These are phyloP conservation scores for Phlogophora meticulosa DNA, from an alignment of 2,888 invertebrate species.

Conservation along the genomic window DNA sequence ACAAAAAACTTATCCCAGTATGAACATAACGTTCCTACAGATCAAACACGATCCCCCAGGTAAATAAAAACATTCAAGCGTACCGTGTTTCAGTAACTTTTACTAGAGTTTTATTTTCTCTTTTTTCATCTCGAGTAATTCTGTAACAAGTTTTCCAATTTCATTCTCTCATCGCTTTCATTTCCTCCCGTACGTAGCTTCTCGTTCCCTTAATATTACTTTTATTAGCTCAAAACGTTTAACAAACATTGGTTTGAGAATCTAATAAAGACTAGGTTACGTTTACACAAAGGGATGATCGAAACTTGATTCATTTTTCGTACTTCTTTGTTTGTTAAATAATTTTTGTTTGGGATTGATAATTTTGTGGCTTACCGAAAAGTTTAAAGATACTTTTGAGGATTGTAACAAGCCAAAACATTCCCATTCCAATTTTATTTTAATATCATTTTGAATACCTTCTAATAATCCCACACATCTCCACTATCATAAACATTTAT, in stretches of 20 bases:
- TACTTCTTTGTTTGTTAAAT: slow-evolving; percentile 34
- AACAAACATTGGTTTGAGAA: slow-evolving; percentile 88
- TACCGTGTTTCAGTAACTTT: slow-evolving; percentile 81
- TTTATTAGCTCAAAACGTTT: slow-evolving; percentile 90
- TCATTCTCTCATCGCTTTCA: slow-evolving; percentile 90
- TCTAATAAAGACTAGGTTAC: slow-evolving; percentile 85
- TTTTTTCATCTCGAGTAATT: slow-evolving; percentile 87
- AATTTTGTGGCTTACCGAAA: slow-evolving; percentile 8
- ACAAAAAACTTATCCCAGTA: slow-evolving; percentile 24
- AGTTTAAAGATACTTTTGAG: not conserved
- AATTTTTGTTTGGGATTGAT: slow-evolving; percentile 30
- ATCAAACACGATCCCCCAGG: slow-evolving; percentile 69
- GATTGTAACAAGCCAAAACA: not conserved
- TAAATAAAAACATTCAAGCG: slow-evolving; percentile 68
- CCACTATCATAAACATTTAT: slow-evolving; percentile 43
- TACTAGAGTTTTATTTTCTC: slow-evolving; percentile 84
- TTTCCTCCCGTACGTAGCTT: slow-evolving; percentile 85
- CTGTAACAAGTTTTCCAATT: slow-evolving; percentile 91
- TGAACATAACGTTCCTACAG: slow-evolving; percentile 52
- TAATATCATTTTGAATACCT: not conserved
- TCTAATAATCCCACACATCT: not conserved
- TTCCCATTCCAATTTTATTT: not conserved
- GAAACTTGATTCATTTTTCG: slow-evolving; percentile 51
- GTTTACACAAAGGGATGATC: slow-evolving; percentile 77
- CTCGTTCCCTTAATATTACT: slow-evolving; percentile 87